These are phyloP conservation scores for Camponotus pennsylvanicus DNA, from an alignment of 1,140 invertebrate genomes.

Conservation along the genomic window DNA sequence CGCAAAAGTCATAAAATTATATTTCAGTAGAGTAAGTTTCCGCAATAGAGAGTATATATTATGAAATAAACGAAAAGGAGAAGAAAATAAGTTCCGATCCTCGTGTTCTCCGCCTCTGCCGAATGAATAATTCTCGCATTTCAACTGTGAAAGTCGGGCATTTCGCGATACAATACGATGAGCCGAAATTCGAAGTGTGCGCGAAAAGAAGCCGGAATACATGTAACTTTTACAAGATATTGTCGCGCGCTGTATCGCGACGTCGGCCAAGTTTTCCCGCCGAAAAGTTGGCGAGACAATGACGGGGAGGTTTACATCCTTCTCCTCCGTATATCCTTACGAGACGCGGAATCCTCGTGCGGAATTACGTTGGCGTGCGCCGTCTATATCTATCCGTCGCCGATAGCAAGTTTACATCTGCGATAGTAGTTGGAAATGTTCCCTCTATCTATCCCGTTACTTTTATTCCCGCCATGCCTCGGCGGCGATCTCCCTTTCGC, in stretches of 20 bases:
- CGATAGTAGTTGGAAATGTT: conserved; percentile 73
- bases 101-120: conserved; percentile 3
- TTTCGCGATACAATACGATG: conserved; percentile 38
- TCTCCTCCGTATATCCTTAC: not conserved
- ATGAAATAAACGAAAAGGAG: conserved; percentile 8
- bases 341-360: too few relatives aligned
- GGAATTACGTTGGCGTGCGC: conserved; percentile 21
- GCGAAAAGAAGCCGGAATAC: conserved; percentile 48
- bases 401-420: conserved; percentile 77
- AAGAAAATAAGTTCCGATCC: conserved; percentile 31
- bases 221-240: conserved; percentile 70
- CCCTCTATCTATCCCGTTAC: conserved; percentile 65
- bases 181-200: conserved; percentile 24
- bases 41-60: not conserved
- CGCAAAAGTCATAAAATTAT: not conserved
- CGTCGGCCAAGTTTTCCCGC: conserved; percentile 61
- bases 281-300: conserved; percentile 73
- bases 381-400: conserved; percentile 65
- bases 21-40: not conserved
- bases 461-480: conserved; percentile 66
- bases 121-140: conserved; percentile 48
- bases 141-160: conserved; percentile 29
- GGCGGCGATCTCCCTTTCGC: conserved; percentile 33
- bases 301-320: conserved; percentile 28
- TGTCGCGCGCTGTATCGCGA: conserved; percentile 62